Evolutionary conservation across 2,888 invertebrate species (phyloP).

Genomic region (Drosophila testacea): DNA sequence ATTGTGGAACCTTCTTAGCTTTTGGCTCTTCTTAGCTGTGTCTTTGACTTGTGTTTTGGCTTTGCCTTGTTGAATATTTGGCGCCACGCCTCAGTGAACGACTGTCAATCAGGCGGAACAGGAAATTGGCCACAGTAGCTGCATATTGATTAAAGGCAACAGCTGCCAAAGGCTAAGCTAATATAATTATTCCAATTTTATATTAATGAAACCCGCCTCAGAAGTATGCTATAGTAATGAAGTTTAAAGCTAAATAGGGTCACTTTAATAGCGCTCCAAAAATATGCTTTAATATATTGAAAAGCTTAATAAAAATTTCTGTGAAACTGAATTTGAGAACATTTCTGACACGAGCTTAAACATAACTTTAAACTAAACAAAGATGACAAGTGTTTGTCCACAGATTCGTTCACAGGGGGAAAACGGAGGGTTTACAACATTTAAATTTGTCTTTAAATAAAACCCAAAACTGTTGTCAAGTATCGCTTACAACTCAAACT

Average conservation of each 20-base stretch:
- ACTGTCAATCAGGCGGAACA: conserved; percentile 38
- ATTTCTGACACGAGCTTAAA: not conserved
- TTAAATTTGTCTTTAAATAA: conserved; percentile 11
- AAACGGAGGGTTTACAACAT: not conserved
- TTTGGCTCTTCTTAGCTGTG: not conserved
- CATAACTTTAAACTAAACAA: not conserved
- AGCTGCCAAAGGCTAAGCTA: conserved; percentile 16
- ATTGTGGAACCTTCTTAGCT: conserved; percentile 8
- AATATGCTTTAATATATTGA: not conserved
- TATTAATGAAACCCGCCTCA: not conserved
- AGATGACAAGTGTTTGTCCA: not conserved
- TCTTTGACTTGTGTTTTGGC: conserved; percentile 6
- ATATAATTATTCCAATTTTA: conserved; percentile 3
- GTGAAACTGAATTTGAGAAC: not conserved
- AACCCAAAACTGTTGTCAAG: conserved; percentile 16
- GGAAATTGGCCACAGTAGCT: conserved; percentile 11
- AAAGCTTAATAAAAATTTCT: not conserved
- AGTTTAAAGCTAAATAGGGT: not conserved
- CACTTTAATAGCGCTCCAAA: not conserved
- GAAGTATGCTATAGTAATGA: not conserved
- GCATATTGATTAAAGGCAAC: conserved; percentile 38
- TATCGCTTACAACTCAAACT: conserved; percentile 40
- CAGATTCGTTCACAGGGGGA: not conserved
- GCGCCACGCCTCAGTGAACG: conserved; percentile 25
- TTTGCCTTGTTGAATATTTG: conserved; percentile 31